Evolutionary conservation across 2,888 invertebrate genomes (phyloP).

Genomic region (Cepaea hortensis): DNA sequence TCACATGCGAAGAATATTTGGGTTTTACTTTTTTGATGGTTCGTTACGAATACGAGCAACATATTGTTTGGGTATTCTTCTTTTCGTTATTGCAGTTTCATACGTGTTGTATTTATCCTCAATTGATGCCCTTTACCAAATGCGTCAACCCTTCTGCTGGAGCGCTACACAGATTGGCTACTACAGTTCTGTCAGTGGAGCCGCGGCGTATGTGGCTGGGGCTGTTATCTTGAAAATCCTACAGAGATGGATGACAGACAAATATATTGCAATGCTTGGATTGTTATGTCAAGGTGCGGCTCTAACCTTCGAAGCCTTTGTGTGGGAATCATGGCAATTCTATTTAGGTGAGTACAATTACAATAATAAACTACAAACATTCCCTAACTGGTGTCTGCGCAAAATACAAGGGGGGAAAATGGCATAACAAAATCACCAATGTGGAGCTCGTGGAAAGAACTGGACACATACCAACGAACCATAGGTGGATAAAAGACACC

Average conservation of each 20-base stretch:
- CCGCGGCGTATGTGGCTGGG: constrained; percentile 27
- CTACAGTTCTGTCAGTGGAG: constrained; percentile 33
- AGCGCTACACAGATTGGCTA: constrained; percentile 42
- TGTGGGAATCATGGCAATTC: constrained; percentile 38
- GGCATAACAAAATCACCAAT: too few relatives aligned
- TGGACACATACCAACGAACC: too few relatives aligned
- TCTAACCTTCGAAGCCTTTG: constrained; percentile 31
- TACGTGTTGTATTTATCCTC: constrained; percentile 4
- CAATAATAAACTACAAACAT: too few relatives aligned
- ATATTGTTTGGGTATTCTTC: constrained; percentile 6
- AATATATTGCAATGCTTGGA: constrained; percentile 33
- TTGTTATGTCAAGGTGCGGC: constrained; percentile 21
- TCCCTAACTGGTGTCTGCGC: too few relatives aligned
- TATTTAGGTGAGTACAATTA: constrained; percentile 34
- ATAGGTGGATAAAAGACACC: too few relatives aligned
- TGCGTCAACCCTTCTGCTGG: constrained; percentile 51
- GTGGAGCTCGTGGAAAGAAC: too few relatives aligned
- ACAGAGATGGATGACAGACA: constrained; percentile 20
- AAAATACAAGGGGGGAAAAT: too few relatives aligned
- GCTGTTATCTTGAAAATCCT: constrained; percentile 22
- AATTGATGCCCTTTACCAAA: constrained; percentile 43
- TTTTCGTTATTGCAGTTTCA: constrained; percentile 31
- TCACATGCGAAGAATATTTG: constrained; percentile 41
- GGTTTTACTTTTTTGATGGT: constrained; percentile 48
- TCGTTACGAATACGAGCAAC: background rate